These are phyloP conservation scores for Acanthochromis polyacanthus DNA, from an alignment of 2,113 vertebrate species.

Conservation along the genomic window DNA sequence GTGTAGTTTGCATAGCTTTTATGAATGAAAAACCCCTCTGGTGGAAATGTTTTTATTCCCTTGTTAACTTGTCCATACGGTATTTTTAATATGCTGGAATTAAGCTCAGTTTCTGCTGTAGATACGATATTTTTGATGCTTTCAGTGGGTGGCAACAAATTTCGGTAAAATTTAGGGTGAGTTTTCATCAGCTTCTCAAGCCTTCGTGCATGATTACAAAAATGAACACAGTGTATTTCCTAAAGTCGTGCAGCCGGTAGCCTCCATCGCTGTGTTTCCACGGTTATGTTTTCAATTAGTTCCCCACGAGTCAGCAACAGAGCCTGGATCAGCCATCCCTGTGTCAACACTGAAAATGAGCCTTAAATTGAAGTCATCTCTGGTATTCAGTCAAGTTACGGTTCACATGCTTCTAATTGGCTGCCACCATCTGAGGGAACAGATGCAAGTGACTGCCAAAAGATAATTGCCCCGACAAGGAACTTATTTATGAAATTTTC, in stretches of 20 bases:
- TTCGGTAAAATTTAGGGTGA: background rate
- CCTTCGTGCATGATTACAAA: background rate
- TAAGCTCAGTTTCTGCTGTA: no score
- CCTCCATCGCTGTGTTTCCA: background rate
- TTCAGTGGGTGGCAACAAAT: background rate
- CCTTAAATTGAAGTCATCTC: constrained; percentile 48
- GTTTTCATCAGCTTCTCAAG: constrained; percentile 4
- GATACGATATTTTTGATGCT: background rate
- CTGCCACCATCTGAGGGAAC: constrained; percentile 50
- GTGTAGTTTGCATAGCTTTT: background rate
- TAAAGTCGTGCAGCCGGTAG: background rate
- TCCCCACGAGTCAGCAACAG: constrained; percentile 11
- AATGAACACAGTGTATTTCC: background rate
- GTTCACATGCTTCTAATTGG: constrained; percentile 61
- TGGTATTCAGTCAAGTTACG: constrained; percentile 43
- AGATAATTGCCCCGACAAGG: constrained; percentile 51
- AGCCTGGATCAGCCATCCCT: constrained; percentile 22
- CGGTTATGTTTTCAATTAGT: constrained; percentile 37
- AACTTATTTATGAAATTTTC: constrained; percentile 33
- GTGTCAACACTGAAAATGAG: constrained; percentile 53
- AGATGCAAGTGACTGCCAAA: constrained; percentile 48
- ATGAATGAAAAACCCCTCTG: background rate
- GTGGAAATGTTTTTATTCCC: no score
- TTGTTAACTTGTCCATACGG: no score
- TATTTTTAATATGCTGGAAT: no score